phyloP scores from a whole-genome alignment of 2,888 invertebrate genomes.

The Cephus pulcher region DNA sequence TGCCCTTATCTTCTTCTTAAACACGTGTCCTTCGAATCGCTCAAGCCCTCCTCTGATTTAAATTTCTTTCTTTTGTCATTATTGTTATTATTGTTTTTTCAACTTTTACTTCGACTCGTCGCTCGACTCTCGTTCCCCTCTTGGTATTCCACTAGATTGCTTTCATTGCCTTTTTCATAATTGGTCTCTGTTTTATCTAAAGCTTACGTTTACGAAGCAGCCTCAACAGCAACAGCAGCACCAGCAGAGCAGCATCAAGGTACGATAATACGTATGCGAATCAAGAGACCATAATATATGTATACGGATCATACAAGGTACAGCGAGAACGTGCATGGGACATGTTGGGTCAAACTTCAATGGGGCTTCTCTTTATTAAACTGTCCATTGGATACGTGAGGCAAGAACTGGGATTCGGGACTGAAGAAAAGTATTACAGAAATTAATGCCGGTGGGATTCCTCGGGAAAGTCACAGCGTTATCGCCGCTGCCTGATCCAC shows the following conservation, averaged over 20 bases:
- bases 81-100: too few relatives aligned
- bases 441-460: not conserved
- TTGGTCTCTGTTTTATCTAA: conserved; percentile 44
- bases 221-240: conserved; percentile 54
- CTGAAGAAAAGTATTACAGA: not conserved
- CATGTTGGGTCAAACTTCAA: not conserved
- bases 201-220: conserved; percentile 54
- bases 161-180: conserved; percentile 18
- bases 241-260: conserved; percentile 37
- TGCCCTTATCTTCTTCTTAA: too few relatives aligned
- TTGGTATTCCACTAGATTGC: not conserved
- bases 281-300: conserved; percentile 27
- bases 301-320: conserved; percentile 58
- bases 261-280: conserved; percentile 16
- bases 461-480: not conserved
- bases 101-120: too few relatives aligned
- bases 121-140: too few relatives aligned
- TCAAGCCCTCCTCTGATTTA: too few relatives aligned
- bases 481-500: conserved; percentile 26
- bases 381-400: too few relatives aligned
- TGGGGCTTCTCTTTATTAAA: too few relatives aligned
- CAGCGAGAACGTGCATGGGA: conserved; percentile 63
- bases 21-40: too few relatives aligned
- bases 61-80: too few relatives aligned
- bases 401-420: too few relatives aligned